Evolutionary conservation across 2,888 invertebrate species (phyloP).

Genomic region (Cryptops parisi): DNA sequence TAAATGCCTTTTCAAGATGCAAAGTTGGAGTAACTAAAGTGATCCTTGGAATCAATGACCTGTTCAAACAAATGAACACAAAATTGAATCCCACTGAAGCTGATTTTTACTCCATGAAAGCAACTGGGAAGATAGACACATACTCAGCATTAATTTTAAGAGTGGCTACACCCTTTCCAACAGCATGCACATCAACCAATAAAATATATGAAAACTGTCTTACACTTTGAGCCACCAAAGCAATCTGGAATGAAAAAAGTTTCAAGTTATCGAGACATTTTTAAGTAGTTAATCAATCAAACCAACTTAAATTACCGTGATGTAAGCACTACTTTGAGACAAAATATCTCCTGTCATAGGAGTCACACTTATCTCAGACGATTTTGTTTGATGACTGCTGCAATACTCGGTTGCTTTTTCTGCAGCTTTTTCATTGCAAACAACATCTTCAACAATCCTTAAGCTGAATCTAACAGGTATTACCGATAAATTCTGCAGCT

Average conservation of each 20-base stretch:
- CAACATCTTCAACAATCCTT: neutral
- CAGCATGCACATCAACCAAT: slow-evolving; percentile 2
- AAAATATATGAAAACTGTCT: neutral
- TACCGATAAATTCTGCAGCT: neutral
- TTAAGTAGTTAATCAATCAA: no score
- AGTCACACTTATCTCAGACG: neutral
- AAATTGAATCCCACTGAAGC: no score
- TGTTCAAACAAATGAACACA: no score
- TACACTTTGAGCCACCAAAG: neutral
- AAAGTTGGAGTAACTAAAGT: neutral
- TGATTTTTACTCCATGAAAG: no score
- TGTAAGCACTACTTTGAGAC: neutral
- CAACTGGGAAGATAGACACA: no score
- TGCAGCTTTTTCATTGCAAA: no score
- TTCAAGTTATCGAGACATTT: no score
- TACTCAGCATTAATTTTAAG: neutral
- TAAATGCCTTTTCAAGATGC: slow-evolving; percentile 1
- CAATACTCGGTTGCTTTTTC: no score
- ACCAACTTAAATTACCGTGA: neutral
- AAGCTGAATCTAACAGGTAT: slow-evolving; percentile 1
- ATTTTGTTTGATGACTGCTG: no score
- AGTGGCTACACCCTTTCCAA: slow-evolving; percentile 7
- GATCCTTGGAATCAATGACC: neutral
- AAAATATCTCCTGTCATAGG: neutral
- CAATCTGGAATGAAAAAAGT: no score